Evolutionary conservation across 2,888 invertebrate genomes (phyloP).

Genomic region (Lasioglossum marginatum): DNA sequence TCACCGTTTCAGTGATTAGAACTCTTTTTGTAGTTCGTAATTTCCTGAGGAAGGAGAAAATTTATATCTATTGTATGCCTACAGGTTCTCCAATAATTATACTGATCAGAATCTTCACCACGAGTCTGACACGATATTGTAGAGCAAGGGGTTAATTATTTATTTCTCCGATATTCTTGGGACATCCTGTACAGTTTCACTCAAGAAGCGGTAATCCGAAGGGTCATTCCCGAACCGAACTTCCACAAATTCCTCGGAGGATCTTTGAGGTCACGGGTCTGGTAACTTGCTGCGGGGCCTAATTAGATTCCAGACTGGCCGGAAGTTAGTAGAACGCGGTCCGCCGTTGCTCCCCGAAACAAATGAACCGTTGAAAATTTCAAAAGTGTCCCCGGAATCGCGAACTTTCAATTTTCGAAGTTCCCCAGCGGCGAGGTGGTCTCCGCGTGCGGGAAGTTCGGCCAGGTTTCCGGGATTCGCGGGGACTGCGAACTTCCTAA

Average conservation of each 20-base stretch:
- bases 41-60: too few species aligned
- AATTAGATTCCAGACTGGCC: conserved; percentile 4
- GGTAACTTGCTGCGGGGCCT: not conserved
- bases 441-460: not conserved
- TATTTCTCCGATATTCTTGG: too few species aligned
- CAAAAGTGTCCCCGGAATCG: not conserved
- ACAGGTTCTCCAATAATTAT: too few species aligned
- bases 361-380: conserved; percentile 29
- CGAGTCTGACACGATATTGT: too few species aligned
- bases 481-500: conserved; percentile 38
- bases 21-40: too few species aligned
- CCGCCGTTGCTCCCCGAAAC: not conserved
- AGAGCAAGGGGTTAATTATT: too few species aligned
- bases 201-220: not conserved
- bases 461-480: conserved; percentile 6
- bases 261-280: not conserved
- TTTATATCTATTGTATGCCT: too few species aligned
- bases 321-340: not conserved
- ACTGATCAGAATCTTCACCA: too few species aligned
- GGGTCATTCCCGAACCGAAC: not conserved
- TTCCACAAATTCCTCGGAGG: conserved; percentile 6
- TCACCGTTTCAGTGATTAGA: too few species aligned
- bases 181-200: not conserved
- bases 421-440: not conserved
- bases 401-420: conserved; percentile 38